Evolutionary conservation across 2,113 vertebrate genomes (phyloP), one percentile per base, ranked within the genome.

Genomic region (Heloderma charlesbogerti): DNA sequence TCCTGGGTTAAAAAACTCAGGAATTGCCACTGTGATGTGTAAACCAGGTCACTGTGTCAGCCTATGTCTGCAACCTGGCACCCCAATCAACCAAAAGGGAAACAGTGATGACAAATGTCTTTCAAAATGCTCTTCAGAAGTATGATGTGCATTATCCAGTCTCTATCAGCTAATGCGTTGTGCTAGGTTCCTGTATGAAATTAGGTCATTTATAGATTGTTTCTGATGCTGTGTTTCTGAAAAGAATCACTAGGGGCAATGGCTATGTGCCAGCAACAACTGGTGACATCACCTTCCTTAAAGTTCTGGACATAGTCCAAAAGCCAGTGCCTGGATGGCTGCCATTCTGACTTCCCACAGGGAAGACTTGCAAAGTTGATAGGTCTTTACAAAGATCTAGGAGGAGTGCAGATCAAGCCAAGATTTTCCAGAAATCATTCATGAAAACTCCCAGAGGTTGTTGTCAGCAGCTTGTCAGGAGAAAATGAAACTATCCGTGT

Each of bases 331-430:
- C 71, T 72, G 69, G 80, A 71, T 40, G 25, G 29, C 48, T 88
- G 40, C 54, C 86, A 84, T 69, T 88, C 57, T 12, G n/a, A n/a
- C 60, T 67, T 91, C 80, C 71, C 81, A 79, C 72, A 78, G 7
- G 25, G 69, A 29, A 72, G 51, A 54, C 57, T 57, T 51, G 37
- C 37, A 84, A 87, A 87, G 86, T 84, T 37, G 66, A 27, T 84
- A 37, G 63, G 27, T 34, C 31, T 89, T 81, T 80, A 57, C 40
- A 77, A 40, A 72, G 89, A 60, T 6, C 15, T 51, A 66, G 8
- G n/a, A 87, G 27, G 60, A 77, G 16, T 69, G 79, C 7, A 25
- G 37, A 20, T 22, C 84, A 90, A 77, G 31, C 22, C 31, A 66
- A 66, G 18, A 34, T 34, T 40, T 43, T 8, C 15, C 3, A 13